Percentiles rank a stretch among this genome's conserved stretches.
These are phyloP conservation scores for Blastobasis lacticolella DNA, from an alignment of 2,888 invertebrate genomes.

Conservation along the genomic window DNA sequence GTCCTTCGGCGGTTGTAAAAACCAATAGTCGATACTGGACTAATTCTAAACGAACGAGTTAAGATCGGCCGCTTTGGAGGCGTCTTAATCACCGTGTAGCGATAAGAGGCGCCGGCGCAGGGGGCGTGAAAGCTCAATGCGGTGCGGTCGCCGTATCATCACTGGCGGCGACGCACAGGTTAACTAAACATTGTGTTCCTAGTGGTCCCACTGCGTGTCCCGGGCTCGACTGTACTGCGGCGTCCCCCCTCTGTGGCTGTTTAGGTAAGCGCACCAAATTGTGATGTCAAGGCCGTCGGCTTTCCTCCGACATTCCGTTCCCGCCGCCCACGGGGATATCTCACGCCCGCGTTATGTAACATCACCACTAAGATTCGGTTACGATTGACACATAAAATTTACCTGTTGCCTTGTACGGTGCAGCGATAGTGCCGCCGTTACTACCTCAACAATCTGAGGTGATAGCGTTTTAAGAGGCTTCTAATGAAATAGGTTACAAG, in stretches of 20 bases:
- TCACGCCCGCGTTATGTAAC: constrained; percentile 65
- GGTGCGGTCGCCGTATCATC: constrained; percentile 35
- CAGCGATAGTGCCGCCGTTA: too few species aligned
- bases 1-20: not conserved
- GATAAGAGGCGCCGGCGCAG: constrained; percentile 52
- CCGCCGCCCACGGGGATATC: constrained; percentile 70
- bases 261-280: constrained; percentile 59
- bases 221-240: too few species aligned
- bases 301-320: constrained; percentile 70
- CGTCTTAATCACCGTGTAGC: constrained; percentile 51
- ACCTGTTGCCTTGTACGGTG: constrained; percentile 22
- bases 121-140: constrained; percentile 56
- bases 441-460: too few species aligned
- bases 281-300: constrained; percentile 70
- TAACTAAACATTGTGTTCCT: constrained; percentile 6
- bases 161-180: constrained; percentile 29
- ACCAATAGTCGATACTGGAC: not conserved
- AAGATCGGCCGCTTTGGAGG: constrained; percentile 29
- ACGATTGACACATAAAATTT: constrained; percentile 50
- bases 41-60: constrained; percentile 14
- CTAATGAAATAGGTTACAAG: too few species aligned
- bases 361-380: constrained; percentile 49
- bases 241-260: constrained; percentile 29
- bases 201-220: too few species aligned
- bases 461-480: too few species aligned